phyloP scores from a whole-genome alignment of 2,113 vertebrate species.

The Caranx melampygus region DNA sequence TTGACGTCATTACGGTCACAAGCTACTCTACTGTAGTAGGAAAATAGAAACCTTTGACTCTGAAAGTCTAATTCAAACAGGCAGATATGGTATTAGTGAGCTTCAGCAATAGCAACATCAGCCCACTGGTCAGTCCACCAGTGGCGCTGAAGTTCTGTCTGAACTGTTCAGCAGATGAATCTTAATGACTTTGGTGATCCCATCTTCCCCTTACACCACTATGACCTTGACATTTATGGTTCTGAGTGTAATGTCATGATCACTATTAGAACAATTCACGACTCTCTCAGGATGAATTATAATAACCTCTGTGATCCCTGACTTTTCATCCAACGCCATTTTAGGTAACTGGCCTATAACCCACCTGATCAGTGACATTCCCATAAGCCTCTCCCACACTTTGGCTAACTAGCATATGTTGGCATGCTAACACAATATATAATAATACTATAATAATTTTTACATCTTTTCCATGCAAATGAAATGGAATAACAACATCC shows the following conservation, averaged over 20 bases:
- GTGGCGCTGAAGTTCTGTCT: not conserved
- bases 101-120: not conserved
- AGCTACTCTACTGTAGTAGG: too few species aligned
- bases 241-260: too few species aligned
- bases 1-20: too few species aligned
- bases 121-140: not conserved
- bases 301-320: not conserved
- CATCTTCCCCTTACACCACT: too few species aligned
- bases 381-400: not conserved
- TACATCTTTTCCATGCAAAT: too few species aligned
- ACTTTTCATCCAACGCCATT: not conserved
- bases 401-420: not conserved
- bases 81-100: not conserved
- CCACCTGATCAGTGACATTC: not conserved
- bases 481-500: too few species aligned
- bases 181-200: too few species aligned
- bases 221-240: too few species aligned
- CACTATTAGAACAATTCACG: too few species aligned
- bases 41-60: too few species aligned
- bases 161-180: not conserved
- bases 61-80: too few species aligned
- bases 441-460: too few species aligned
- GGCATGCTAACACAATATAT: not conserved
- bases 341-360: not conserved
- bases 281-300: not conserved